phyloP scores from a whole-genome alignment of 2,113 vertebrate species.

The Falco punctatus region DNA sequence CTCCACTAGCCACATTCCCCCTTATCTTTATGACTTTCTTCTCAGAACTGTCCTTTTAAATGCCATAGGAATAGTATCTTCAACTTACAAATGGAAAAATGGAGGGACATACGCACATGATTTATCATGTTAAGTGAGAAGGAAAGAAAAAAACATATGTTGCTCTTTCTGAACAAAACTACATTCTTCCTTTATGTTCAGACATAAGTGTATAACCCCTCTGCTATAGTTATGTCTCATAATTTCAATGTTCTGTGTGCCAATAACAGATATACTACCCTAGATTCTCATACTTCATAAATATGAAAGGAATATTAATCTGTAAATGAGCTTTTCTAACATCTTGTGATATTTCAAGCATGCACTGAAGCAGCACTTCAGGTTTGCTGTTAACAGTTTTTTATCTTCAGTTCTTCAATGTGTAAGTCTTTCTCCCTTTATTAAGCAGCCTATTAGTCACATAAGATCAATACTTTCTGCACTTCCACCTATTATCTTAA shows the following conservation, averaged over 20 bases:
- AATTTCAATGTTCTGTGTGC: not conserved
- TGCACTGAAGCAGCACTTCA: not conserved
- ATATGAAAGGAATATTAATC: constrained; percentile 22
- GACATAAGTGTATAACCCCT: not conserved
- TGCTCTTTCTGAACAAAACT: not conserved
- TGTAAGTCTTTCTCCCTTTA: not conserved
- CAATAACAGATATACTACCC: not conserved
- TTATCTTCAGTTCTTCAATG: not conserved
- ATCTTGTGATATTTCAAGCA: constrained; percentile 31
- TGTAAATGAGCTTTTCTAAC: constrained; percentile 32
- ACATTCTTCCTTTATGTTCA: not conserved
- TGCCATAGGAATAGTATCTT: constrained; percentile 23
- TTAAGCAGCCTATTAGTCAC: constrained; percentile 29
- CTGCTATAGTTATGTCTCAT: not conserved
- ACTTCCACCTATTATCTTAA: constrained; percentile 29
- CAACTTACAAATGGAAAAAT: constrained; percentile 8
- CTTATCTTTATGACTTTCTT: constrained; percentile 15
- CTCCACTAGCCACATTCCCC: not conserved
- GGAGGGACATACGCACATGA: not conserved
- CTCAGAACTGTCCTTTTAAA: constrained; percentile 26
- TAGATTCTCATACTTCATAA: not conserved
- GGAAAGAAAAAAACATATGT: not conserved
- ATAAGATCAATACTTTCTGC: constrained; percentile 25
- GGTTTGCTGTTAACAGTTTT: constrained; percentile 21
- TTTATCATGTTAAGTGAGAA: not conserved